phyloP scores from a whole-genome alignment of 2,113 vertebrate species.

The Garra rufa region DNA sequence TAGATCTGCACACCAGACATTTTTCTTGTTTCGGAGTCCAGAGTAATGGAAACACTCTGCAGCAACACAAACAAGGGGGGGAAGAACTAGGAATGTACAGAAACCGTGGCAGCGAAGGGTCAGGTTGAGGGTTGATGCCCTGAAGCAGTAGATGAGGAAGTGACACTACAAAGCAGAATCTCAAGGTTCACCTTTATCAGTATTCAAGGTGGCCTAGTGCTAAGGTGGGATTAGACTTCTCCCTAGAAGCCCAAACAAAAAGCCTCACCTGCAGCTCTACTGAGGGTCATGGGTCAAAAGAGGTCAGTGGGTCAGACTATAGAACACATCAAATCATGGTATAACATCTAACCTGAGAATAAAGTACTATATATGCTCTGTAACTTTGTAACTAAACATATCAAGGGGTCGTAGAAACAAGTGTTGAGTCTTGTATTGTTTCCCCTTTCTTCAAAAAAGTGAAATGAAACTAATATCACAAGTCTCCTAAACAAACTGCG shows the following conservation, averaged over 20 bases:
- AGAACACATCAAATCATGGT: not conserved
- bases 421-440: too few species aligned
- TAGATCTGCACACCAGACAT: not conserved
- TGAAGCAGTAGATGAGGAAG: constrained; percentile 9
- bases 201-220: constrained; percentile 17
- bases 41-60: not conserved
- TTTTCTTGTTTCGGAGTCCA: not conserved
- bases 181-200: constrained; percentile 31
- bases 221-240: not conserved
- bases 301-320: not conserved
- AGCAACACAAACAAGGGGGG: not conserved
- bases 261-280: not conserved
- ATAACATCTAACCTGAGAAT: not conserved
- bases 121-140: constrained; percentile 12
- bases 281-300: constrained; percentile 3
- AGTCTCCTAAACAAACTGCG: not conserved
- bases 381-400: too few species aligned
- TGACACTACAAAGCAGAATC: constrained; percentile 46
- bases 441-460: too few species aligned
- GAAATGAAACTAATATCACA: not conserved
- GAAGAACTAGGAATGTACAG: not conserved
- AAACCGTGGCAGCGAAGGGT: not conserved
- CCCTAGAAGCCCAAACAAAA: constrained; percentile 4
- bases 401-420: too few species aligned
- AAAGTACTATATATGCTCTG: not conserved